Conservation (phyloP, 2,113 vertebrate genomes). For the Actenoides lindsayi region DNA sequence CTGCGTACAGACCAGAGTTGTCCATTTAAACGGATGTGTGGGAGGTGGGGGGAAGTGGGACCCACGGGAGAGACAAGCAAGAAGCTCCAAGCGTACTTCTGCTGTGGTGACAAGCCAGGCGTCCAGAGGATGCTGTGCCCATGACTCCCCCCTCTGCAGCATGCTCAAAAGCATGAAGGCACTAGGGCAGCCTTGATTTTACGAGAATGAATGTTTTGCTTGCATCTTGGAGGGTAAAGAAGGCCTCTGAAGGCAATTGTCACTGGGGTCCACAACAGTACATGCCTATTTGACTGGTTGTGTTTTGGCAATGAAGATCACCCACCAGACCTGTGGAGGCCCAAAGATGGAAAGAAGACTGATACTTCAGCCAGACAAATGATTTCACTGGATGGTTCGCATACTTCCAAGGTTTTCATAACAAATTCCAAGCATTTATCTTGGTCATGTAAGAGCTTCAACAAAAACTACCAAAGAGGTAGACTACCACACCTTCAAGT, state of each 20-base stretch:
- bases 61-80: neutral
- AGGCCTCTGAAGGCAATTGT: neutral
- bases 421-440: slow-evolving; percentile 8
- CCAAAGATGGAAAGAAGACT: neutral
- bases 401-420: neutral
- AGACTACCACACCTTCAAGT: slow-evolving; percentile 5
- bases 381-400: neutral
- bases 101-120: neutral
- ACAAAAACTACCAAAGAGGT: neutral
- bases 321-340: neutral
- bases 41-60: neutral
- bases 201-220: neutral
- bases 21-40: slow-evolving; percentile 69
- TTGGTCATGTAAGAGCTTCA: neutral
- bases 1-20: slow-evolving; percentile 45
- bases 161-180: neutral
- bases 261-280: neutral
- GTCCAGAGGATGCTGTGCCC: rapidly evolving
- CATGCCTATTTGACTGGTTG: neutral
- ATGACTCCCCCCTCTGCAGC: neutral
- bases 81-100: neutral
- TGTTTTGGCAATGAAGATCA: neutral
- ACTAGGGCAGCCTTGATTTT: neutral
- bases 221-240: neutral
- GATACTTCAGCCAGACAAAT: neutral